phyloP scores from a whole-genome alignment of 2,113 vertebrate genomes.

The Lagopus muta region DNA sequence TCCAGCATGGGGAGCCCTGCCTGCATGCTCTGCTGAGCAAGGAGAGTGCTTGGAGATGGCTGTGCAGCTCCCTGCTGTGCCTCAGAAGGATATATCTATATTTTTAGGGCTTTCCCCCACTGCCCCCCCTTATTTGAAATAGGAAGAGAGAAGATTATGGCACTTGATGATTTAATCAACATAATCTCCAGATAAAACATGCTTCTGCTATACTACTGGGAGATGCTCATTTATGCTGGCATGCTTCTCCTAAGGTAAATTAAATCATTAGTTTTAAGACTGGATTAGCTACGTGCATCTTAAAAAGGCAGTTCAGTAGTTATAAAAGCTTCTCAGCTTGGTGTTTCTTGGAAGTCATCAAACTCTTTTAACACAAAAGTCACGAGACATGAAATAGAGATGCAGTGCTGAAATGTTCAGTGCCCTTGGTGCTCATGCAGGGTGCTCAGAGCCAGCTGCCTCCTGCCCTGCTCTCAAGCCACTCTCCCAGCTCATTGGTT shows the following conservation, averaged over 20 bases:
- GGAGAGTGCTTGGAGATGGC: background rate
- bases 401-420: background rate
- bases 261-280: conserved; percentile 65
- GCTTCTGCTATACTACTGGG: conserved; percentile 63
- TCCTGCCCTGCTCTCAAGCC: background rate
- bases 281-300: conserved; percentile 24
- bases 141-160: conserved; percentile 57
- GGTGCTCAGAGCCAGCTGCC: background rate
- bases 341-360: background rate
- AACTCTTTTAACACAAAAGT: background rate
- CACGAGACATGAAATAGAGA: background rate
- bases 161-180: conserved; percentile 80
- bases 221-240: conserved; percentile 76
- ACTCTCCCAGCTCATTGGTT: background rate
- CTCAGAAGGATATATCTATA: background rate
- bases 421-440: fast-evolving
- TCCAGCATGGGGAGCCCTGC: background rate
- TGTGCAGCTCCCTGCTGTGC: conserved; percentile 19
- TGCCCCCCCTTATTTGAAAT: background rate
- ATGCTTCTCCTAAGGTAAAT: conserved; percentile 62
- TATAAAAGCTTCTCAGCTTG: background rate
- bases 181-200: conserved; percentile 77
- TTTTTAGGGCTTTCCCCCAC: conserved; percentile 8
- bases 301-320: background rate
- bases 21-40: background rate